Conservation (phyloP, 2,888 invertebrate species). For the Allacma fusca region DNA sequence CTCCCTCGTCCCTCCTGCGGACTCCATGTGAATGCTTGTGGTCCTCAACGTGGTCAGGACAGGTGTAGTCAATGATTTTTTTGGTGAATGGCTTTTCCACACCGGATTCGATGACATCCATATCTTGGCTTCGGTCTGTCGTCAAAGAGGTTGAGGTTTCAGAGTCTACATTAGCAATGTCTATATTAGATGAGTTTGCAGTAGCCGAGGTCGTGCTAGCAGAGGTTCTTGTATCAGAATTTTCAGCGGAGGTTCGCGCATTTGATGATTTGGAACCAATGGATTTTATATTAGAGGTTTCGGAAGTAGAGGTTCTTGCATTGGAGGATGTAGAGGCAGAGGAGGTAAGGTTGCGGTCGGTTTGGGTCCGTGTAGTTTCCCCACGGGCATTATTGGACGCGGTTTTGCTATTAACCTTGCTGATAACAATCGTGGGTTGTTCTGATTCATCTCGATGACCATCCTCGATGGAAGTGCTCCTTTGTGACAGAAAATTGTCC, state of each 20-base stretch:
- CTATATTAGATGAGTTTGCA: too few species aligned
- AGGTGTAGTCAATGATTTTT: slow-evolving; percentile 54
- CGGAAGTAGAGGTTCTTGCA: too few species aligned
- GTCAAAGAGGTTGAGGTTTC: neutral
- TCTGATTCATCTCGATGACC: slow-evolving; percentile 13
- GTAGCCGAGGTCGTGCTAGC: too few species aligned
- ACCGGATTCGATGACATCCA: slow-evolving; percentile 59
- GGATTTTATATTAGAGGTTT: neutral
- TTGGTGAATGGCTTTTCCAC: slow-evolving; percentile 56
- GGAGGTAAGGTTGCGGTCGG: neutral
- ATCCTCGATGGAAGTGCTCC: slow-evolving; percentile 60
- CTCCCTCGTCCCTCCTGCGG: slow-evolving; percentile 34
- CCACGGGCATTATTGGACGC: slow-evolving; percentile 31
- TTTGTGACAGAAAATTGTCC: slow-evolving; percentile 59
- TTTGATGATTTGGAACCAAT: too few species aligned
- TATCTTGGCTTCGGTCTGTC: neutral
- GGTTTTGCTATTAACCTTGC: slow-evolving; percentile 8
- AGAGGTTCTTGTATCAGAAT: too few species aligned
- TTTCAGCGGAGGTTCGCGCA: too few species aligned
- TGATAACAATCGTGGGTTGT: neutral
- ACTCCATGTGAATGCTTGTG: slow-evolving; percentile 32
- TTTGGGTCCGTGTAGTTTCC: slow-evolving; percentile 24
- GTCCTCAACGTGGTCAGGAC: slow-evolving; percentile 49
- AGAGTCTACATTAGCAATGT: too few species aligned
- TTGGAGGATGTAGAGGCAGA: neutral